phyloP scores from a whole-genome alignment of 2,797 vertebrate genomes.

The Ctenosaura bakeri region DNA sequence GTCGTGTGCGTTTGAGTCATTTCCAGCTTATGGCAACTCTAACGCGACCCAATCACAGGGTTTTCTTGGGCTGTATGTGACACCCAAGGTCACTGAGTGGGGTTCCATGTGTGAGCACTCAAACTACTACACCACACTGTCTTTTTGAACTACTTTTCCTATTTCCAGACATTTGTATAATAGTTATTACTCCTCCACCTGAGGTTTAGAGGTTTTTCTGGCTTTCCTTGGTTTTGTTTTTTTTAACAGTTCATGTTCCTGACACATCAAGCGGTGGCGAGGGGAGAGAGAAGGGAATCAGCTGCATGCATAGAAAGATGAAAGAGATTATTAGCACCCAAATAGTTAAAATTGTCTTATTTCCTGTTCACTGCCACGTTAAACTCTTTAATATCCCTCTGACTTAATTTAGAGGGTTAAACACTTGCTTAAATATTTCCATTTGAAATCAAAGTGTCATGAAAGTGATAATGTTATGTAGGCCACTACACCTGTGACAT shows the following conservation, averaged over 20 bases:
- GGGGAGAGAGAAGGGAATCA: too few species aligned
- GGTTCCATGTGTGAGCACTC: too few species aligned
- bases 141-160: conserved; percentile 46
- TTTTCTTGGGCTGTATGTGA: too few species aligned
- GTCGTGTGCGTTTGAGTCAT: too few species aligned
- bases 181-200: conserved; percentile 8
- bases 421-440: not conserved
- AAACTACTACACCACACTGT: too few species aligned
- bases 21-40: too few species aligned
- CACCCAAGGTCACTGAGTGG: too few species aligned
- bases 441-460: not conserved
- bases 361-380: not conserved
- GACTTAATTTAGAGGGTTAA: not conserved
- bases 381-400: not conserved
- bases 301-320: conserved; percentile 44
- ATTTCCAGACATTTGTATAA: conserved; percentile 57
- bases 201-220: conserved; percentile 24
- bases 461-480: not conserved
- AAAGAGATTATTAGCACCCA: conserved; percentile 57
- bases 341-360: not conserved
- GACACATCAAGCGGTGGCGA: not conserved
- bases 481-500: not conserved
- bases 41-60: too few species aligned
- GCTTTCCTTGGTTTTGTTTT: conserved; percentile 18
- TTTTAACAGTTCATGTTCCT: conserved; percentile 32